Conservation (phyloP, 2,113 vertebrate species). For the Neolamprologus sp. region DNA sequence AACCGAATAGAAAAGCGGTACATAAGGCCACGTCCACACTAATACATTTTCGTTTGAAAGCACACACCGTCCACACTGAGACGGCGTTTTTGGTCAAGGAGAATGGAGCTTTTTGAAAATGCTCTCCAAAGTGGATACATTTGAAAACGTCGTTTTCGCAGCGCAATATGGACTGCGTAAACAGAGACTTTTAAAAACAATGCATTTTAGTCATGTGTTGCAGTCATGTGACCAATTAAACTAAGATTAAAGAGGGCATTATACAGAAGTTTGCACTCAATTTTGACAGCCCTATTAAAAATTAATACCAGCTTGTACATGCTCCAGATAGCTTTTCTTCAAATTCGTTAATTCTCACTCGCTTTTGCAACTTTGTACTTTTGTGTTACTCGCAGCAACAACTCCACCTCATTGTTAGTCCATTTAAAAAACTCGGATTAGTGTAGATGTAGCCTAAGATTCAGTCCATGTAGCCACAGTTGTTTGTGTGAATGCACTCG, state of each 20-base stretch:
- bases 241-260: neutral
- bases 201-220: neutral
- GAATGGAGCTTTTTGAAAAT: neutral
- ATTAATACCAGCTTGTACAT: neutral
- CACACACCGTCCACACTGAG: neutral
- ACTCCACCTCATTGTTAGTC: neutral
- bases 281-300: neutral
- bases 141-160: fast-evolving
- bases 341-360: neutral
- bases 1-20: neutral
- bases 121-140: neutral
- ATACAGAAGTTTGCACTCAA: neutral
- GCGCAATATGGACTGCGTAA: fast-evolving
- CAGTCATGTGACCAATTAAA: neutral
- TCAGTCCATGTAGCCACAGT: neutral
- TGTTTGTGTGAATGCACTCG: neutral
- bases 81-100: neutral
- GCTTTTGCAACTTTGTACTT: neutral
- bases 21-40: neutral
- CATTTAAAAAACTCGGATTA: neutral
- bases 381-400: neutral
- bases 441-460: neutral
- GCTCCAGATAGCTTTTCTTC: neutral
- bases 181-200: neutral
- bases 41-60: neutral